Conservation (phyloP, 37 sponge, comb jelly and placozoan species). For the Hexactinellida sp. region DNA sequence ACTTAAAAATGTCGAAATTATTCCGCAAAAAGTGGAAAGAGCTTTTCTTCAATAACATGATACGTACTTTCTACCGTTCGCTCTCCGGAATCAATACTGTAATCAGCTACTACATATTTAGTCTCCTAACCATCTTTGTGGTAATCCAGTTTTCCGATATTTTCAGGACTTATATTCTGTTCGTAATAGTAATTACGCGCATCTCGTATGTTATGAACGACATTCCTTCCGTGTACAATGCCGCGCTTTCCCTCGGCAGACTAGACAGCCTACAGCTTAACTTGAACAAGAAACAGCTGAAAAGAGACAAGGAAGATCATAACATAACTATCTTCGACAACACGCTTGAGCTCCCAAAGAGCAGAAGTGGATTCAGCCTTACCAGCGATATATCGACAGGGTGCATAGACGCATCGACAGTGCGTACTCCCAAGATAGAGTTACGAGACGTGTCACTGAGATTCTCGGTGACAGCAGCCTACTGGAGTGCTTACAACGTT, state of each 20-base stretch:
- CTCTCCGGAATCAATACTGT: background rate
- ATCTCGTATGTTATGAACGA: background rate
- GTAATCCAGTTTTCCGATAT: background rate
- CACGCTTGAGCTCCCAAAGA: background rate
- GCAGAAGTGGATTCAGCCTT: background rate
- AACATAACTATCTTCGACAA: background rate
- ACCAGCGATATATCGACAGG: background rate
- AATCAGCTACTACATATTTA: background rate
- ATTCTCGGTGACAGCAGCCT: constrained; percentile 12
- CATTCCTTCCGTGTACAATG: background rate
- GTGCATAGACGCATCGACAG: background rate
- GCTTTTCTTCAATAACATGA: background rate
- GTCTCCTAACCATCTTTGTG: background rate
- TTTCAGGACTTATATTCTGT: background rate
- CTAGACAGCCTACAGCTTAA: background rate
- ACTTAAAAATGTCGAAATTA: background rate
- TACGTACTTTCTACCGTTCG: background rate
- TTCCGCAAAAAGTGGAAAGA: background rate
- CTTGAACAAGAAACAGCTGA: background rate
- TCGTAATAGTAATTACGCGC: background rate
- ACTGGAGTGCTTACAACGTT: constrained; percentile 46
- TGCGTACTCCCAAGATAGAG: background rate
- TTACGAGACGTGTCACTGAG: background rate
- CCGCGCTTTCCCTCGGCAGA: background rate
- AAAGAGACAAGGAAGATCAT: background rate